These are phyloP conservation scores for Sminthurides bifidus DNA, from an alignment of 1,140 invertebrate species.

Conservation along the genomic window DNA sequence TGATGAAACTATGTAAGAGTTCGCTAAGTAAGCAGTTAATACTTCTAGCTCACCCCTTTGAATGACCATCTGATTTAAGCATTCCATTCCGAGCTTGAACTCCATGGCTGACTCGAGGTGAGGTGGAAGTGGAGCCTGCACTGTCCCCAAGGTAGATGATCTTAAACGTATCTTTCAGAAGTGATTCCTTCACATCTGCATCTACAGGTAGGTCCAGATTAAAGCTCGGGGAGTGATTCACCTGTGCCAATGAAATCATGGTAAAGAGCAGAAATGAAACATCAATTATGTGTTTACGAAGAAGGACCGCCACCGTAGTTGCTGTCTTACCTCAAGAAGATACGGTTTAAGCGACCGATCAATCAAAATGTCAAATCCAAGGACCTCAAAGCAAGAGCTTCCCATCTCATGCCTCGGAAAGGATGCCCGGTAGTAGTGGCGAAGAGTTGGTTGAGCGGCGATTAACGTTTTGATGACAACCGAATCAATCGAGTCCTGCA, in stretches of 20 bases:
- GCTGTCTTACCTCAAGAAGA: conserved; percentile 57
- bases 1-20: neutral
- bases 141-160: conserved; percentile 44
- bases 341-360: conserved; percentile 73
- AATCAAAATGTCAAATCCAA: conserved; percentile 76
- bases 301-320: neutral
- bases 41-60: neutral
- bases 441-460: conserved; percentile 63
- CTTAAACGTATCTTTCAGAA: conserved; percentile 39
- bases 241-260: conserved; percentile 35
- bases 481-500: conserved; percentile 73
- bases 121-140: too few relatives aligned
- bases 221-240: conserved; percentile 44
- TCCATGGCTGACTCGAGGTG: neutral
- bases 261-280: neutral
- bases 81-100: neutral
- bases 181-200: conserved; percentile 40
- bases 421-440: conserved; percentile 73
- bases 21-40: neutral
- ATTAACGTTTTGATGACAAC: conserved; percentile 80
- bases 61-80: neutral
- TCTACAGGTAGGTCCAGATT: conserved; percentile 40
- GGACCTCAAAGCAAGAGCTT: conserved; percentile 76
- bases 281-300: too few relatives aligned
- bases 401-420: conserved; percentile 71